phyloP scores from a whole-genome alignment of 2,888 invertebrate species.

The Pachydiplax longipennis region DNA sequence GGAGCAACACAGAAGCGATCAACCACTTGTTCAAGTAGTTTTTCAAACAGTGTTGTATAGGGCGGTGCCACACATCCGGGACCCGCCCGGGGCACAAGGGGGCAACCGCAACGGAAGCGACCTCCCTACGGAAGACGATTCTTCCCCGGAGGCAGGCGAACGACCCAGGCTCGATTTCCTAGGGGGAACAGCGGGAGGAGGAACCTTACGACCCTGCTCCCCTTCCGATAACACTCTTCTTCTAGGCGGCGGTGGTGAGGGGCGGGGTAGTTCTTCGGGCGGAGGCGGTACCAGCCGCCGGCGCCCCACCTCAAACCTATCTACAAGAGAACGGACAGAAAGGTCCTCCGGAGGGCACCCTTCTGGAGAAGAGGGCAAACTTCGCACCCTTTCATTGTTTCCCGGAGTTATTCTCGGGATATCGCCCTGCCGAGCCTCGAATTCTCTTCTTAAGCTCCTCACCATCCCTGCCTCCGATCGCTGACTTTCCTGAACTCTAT shows the following conservation, averaged over 20 bases:
- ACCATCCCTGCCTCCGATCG: constrained; percentile 71
- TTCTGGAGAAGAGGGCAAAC: constrained; percentile 71
- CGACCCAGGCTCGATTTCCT: constrained; percentile 57
- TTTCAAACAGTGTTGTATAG: constrained; percentile 30
- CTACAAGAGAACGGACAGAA: constrained; percentile 78
- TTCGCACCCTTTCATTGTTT: constrained; percentile 59
- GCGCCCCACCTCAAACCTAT: constrained; percentile 71
- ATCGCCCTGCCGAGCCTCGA: constrained; percentile 70
- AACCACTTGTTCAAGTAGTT: constrained; percentile 13
- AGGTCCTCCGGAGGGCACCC: constrained; percentile 64
- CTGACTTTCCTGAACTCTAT: not conserved
- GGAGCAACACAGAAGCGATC: constrained; percentile 19
- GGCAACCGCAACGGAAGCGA: constrained; percentile 22
- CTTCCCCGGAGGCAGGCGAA: not conserved
- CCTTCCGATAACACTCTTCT: constrained; percentile 51
- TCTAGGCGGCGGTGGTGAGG: constrained; percentile 50
- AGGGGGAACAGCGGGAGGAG: constrained; percentile 56
- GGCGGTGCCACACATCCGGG: constrained; percentile 26
- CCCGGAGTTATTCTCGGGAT: not conserved
- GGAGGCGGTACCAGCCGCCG: constrained; percentile 38
- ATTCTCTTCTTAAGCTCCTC: constrained; percentile 85
- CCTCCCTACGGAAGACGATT: not conserved
- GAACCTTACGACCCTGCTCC: constrained; percentile 52
- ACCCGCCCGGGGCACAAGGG: constrained; percentile 27
- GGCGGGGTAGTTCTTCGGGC: constrained; percentile 48